phyloP scores from a whole-genome alignment of 1,140 invertebrate species.

The Ericerus pela region DNA sequence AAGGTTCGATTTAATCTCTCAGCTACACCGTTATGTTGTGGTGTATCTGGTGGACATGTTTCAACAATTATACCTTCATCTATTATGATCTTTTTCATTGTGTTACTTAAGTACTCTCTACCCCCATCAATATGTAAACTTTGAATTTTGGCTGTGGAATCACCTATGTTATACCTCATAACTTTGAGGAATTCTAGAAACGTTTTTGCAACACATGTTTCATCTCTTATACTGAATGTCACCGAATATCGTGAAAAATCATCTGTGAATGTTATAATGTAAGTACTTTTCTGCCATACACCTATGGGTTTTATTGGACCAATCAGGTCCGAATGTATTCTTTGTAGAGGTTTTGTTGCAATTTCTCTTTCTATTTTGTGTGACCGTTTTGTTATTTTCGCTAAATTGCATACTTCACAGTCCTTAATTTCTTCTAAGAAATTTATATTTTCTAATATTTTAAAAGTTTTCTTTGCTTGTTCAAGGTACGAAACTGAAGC shows the following conservation, averaged over 20 bases:
- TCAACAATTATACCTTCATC: constrained; percentile 27
- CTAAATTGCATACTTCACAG: no score
- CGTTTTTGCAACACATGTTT: not conserved
- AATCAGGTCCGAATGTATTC: no score
- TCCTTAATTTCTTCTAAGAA: no score
- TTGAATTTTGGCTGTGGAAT: not conserved
- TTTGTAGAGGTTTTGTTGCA: no score
- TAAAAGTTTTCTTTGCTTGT: no score
- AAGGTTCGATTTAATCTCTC: constrained; percentile 27
- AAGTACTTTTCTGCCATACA: no score
- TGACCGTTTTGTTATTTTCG: no score
- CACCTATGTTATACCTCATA: not conserved
- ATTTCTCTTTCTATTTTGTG: no score
- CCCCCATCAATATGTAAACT: constrained; percentile 29
- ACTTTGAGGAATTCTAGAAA: not conserved
- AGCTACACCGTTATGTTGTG: constrained; percentile 29
- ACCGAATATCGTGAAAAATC: not conserved
- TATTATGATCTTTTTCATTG: constrained; percentile 27
- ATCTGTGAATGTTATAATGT: no score
- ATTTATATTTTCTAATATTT: no score
- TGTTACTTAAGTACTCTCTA: constrained; percentile 28
- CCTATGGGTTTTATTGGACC: no score
- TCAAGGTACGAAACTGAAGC: no score
- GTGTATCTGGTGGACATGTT: constrained; percentile 25
- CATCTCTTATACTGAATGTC: not conserved